Evolutionary conservation across 2,888 invertebrate genomes (phyloP).

Genomic region (Xanthia togata): DNA sequence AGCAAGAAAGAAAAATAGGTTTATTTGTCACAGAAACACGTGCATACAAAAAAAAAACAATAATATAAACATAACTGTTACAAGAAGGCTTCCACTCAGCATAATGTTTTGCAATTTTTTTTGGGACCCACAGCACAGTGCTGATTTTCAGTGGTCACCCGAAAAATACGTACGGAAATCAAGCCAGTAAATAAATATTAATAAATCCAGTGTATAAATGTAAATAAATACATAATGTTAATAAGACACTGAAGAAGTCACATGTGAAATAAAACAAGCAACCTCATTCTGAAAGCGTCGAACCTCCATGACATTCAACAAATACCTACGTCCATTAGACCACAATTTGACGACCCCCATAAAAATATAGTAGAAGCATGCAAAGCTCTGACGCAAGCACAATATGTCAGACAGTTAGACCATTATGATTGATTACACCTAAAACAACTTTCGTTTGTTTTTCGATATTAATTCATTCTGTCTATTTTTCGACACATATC

Average conservation of each 20-base stretch:
- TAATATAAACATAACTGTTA: too few relatives aligned
- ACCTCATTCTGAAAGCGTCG: not conserved
- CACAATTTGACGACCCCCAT: slow-evolving; percentile 49
- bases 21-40: too few relatives aligned
- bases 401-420: slow-evolving; percentile 38
- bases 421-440: slow-evolving; percentile 61
- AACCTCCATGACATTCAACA: slow-evolving; percentile 2
- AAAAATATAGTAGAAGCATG: slow-evolving; percentile 54
- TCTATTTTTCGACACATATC: slow-evolving; percentile 43
- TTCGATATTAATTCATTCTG: slow-evolving; percentile 49
- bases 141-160: too few relatives aligned
- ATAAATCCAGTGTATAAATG: too few relatives aligned
- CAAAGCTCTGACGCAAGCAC: slow-evolving; percentile 50
- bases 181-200: too few relatives aligned
- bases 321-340: slow-evolving; percentile 23
- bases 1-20: too few relatives aligned
- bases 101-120: too few relatives aligned
- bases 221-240: too few relatives aligned
- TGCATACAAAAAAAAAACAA: too few relatives aligned
- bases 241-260: not conserved
- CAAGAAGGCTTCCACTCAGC: too few relatives aligned
- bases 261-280: not conserved
- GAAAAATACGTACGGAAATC: too few relatives aligned
- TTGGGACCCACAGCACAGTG: too few relatives aligned
- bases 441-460: slow-evolving; percentile 58